Base-by-base conservation (phyloP, 2,113 vertebrate species). In the Anhinga rufa region DNA sequence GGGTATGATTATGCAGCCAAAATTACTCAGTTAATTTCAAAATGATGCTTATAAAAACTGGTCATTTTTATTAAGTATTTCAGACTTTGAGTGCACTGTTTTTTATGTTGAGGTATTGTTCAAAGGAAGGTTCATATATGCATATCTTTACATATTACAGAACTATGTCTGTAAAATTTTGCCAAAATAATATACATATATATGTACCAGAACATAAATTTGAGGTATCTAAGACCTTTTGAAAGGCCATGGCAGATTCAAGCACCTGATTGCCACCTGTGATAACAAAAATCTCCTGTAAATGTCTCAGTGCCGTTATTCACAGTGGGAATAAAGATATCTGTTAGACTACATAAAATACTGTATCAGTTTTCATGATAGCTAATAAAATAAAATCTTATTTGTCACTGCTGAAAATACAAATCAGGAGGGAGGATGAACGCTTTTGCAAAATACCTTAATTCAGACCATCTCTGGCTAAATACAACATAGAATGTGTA, bases 21-120 rank as follows among this genome's bases (percentile, higher is more conserved):
- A 97, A 81, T 96, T 69, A 96, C 90, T 94, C 70, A 58, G 94
- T 94, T 95, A 97, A 92, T 97, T 96, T 96, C 54, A 94, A 96
- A 97, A 93, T 87, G 40, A 78, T 90, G 32, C 69, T 97, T 97
- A 80, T 93, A 96, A 96, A 96, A 95, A 40, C 26, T 72, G 40
- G 28, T 17, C 69, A 66, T 93, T 95, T 96, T 94, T 92, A 90
- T 88, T 75, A 95, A 89, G 77, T 87, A 66, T 95, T 78, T 92
- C 40, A 78, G 84, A 80, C 48, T 95, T 93, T 18, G 49, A 84
- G 55, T 66, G 71, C 36, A n/a, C 24, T 75, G 65, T 1, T 72
- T 86, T 95, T 88, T 94, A 29, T 71, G 57, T 25, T 69, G 76
- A 68, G 66, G 7, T 86, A 51, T 82, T 42, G 49, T 54, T 90